phyloP scores from a whole-genome alignment of 2,113 vertebrate genomes.

The Dasyprocta punctata region DNA sequence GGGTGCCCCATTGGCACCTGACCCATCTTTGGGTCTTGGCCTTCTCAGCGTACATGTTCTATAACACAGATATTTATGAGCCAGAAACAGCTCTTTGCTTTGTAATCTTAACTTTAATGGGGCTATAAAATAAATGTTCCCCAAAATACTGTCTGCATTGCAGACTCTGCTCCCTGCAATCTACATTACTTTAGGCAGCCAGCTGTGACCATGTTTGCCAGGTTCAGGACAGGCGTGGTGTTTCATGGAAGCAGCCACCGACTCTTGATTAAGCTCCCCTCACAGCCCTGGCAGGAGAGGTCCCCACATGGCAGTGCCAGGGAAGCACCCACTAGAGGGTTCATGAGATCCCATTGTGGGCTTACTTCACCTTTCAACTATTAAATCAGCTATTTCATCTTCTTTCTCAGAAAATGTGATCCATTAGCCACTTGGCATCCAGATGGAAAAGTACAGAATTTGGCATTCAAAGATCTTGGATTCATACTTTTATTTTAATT shows the following conservation, averaged over 20 bases:
- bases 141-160: background rate
- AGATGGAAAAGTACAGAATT: background rate
- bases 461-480: background rate
- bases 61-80: background rate
- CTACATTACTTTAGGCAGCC: background rate
- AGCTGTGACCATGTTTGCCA: background rate
- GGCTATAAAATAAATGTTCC: background rate
- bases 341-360: fast-evolving
- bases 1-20: fast-evolving
- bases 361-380: background rate
- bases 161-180: background rate
- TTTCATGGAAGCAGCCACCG: background rate
- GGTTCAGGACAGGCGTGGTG: background rate
- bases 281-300: background rate
- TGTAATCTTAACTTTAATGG: background rate
- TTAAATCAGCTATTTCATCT: background rate
- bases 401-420: background rate
- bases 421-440: background rate
- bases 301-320: fast-evolving
- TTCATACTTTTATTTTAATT: background rate
- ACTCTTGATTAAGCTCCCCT: background rate
- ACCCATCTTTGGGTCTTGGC: background rate
- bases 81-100: background rate
- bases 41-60: background rate
- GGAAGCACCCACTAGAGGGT: background rate